These are phyloP conservation scores for Serrognathus titanus DNA, from an alignment of 2,888 invertebrate genomes.

Conservation along the genomic window DNA sequence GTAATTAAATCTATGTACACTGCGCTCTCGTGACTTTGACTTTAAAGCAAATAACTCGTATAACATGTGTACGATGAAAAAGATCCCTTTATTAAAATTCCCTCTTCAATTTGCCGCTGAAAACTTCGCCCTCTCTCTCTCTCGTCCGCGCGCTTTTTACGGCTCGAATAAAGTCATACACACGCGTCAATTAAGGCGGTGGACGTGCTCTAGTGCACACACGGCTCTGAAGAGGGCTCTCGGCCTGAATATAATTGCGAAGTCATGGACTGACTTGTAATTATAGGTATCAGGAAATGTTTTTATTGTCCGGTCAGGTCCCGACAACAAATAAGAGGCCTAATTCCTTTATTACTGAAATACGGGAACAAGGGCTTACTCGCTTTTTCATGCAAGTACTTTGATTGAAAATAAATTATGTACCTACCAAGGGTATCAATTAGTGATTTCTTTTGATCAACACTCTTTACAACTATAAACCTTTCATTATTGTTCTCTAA, in stretches of 20 bases:
- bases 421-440: background rate
- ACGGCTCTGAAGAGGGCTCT: constrained; percentile 31
- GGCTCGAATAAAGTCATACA: constrained; percentile 15
- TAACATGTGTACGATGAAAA: background rate
- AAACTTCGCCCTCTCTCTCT: background rate
- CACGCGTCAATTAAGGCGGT: constrained; percentile 35
- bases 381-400: background rate
- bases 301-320: constrained; percentile 24
- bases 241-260: constrained; percentile 31
- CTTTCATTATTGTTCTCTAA: no score
- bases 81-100: background rate
- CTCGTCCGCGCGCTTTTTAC: background rate
- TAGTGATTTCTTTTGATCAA: background rate
- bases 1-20: background rate
- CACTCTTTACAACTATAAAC: no score
- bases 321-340: constrained; percentile 11
- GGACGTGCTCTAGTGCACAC: constrained; percentile 40
- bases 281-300: constrained; percentile 31
- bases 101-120: background rate
- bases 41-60: background rate
- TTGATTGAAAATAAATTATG: background rate
- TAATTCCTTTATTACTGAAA: background rate
- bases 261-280: constrained; percentile 32
- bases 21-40: background rate
- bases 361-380: background rate